A percentile compares a stretch with the other conserved stretches of the same genome.
These are phyloP conservation scores for Microctonus brassicae DNA, from an alignment of 2,888 invertebrate species.

Conservation along the genomic window DNA sequence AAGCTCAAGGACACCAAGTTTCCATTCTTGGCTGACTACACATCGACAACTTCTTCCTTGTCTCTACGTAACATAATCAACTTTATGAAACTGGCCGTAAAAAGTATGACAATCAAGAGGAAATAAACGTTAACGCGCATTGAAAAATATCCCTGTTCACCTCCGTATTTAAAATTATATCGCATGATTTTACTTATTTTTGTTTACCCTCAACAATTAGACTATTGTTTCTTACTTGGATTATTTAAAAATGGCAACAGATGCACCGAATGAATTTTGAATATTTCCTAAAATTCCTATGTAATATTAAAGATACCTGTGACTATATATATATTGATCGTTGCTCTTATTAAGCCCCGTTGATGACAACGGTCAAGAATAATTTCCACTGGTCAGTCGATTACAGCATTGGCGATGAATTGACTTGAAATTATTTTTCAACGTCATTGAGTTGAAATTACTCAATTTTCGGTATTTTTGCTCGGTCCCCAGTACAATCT, in stretches of 20 bases:
- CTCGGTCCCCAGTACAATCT: not conserved
- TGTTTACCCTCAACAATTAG: not conserved
- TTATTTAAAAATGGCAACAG: not conserved
- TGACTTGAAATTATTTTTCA: not conserved
- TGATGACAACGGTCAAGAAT: constrained; percentile 12
- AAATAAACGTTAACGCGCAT: not conserved
- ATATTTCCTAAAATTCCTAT: not conserved
- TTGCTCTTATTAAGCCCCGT: constrained; percentile 27
- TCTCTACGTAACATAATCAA: constrained; percentile 26
- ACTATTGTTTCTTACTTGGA: not conserved
- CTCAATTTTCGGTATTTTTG: not conserved
- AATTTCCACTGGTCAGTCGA: not conserved
- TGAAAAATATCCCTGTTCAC: constrained; percentile 3
- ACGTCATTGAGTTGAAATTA: not conserved
- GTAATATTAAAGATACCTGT: not conserved
- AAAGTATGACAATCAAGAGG: not conserved
- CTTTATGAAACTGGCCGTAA: constrained; percentile 30
- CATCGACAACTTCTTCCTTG: constrained; percentile 12
- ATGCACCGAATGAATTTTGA: not conserved
- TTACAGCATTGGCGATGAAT: no score
- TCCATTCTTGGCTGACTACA: constrained; percentile 13
- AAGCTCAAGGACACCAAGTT: constrained; percentile 29
- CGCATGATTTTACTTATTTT: constrained; percentile 22
- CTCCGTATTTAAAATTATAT: not conserved
- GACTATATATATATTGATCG: constrained; percentile 14